Conservation (phyloP, 2,888 invertebrate genomes). For the Cheilosia vulpina region DNA sequence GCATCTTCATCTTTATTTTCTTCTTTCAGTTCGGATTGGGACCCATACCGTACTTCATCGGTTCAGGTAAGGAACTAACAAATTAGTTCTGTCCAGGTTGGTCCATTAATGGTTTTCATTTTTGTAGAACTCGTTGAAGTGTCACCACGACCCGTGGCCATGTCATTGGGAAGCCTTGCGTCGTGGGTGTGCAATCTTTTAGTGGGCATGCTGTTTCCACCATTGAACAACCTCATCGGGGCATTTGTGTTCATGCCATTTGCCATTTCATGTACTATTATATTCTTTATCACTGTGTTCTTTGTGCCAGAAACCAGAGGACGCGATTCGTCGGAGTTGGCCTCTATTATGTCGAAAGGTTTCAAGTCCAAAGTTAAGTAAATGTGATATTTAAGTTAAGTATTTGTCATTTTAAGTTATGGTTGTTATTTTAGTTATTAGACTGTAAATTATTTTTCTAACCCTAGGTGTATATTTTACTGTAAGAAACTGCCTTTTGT, state of each 20-base stretch:
- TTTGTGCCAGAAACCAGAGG: constrained; percentile 80
- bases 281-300: constrained; percentile 77
- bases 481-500: not conserved
- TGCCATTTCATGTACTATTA: constrained; percentile 82
- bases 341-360: constrained; percentile 83
- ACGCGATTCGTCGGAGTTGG: constrained; percentile 78
- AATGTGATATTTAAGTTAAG: constrained; percentile 26
- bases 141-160: constrained; percentile 90
- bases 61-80: constrained; percentile 86
- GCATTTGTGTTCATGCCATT: constrained; percentile 91
- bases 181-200: constrained; percentile 95
- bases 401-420: not conserved
- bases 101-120: not conserved
- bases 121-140: constrained; percentile 90
- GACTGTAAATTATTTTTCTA: constrained; percentile 23
- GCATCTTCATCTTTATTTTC: constrained; percentile 89
- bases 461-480: constrained; percentile 13
- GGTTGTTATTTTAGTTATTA: constrained; percentile 26
- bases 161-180: constrained; percentile 92
- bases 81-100: not conserved
- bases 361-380: constrained; percentile 84
- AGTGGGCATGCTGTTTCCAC: constrained; percentile 90
- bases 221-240: constrained; percentile 86
- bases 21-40: constrained; percentile 93
- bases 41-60: constrained; percentile 93